Evolutionary conservation across 2,888 invertebrate species (phyloP).

Genomic region (Caenorhabditis drosophilae): DNA sequence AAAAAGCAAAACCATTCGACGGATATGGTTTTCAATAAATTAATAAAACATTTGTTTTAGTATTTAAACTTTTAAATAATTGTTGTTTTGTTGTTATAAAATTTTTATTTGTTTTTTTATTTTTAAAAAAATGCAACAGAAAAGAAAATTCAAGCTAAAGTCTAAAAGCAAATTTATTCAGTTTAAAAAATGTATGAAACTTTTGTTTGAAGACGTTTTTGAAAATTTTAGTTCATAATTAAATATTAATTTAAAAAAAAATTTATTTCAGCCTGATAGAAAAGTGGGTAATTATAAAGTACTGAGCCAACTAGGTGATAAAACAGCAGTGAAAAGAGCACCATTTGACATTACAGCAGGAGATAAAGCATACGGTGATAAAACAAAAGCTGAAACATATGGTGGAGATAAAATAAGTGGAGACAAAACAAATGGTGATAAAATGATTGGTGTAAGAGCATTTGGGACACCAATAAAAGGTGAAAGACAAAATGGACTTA

Average conservation of each 20-base stretch:
- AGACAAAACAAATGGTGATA: slow-evolving; percentile 43
- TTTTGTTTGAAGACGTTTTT: slow-evolving; percentile 3
- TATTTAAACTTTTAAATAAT: background rate
- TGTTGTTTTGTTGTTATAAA: background rate
- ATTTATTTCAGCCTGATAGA: no score
- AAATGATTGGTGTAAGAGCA: slow-evolving; percentile 34
- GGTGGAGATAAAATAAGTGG: slow-evolving; percentile 47
- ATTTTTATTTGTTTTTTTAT: background rate
- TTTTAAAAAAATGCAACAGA: no score
- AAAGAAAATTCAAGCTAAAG: background rate
- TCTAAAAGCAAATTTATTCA: background rate
- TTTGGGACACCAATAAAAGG: slow-evolving; percentile 41
- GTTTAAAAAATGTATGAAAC: background rate
- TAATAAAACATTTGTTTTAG: slow-evolving; percentile 2
- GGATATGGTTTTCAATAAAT: slow-evolving; percentile 21
- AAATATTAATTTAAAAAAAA: no score
- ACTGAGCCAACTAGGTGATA: slow-evolving; percentile 48
- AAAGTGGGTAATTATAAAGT: slow-evolving; percentile 26
- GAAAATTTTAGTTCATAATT: background rate
- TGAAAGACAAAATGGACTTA: slow-evolving; percentile 43
- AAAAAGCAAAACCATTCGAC: slow-evolving; percentile 30
- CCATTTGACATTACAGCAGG: slow-evolving; percentile 45
- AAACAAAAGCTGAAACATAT: slow-evolving; percentile 35
- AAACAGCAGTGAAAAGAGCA: slow-evolving; percentile 37
- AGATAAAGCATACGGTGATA: slow-evolving; percentile 42